These are phyloP conservation scores for Hyalella azteca DNA, from an alignment of 2,888 invertebrate species.

Conservation along the genomic window DNA sequence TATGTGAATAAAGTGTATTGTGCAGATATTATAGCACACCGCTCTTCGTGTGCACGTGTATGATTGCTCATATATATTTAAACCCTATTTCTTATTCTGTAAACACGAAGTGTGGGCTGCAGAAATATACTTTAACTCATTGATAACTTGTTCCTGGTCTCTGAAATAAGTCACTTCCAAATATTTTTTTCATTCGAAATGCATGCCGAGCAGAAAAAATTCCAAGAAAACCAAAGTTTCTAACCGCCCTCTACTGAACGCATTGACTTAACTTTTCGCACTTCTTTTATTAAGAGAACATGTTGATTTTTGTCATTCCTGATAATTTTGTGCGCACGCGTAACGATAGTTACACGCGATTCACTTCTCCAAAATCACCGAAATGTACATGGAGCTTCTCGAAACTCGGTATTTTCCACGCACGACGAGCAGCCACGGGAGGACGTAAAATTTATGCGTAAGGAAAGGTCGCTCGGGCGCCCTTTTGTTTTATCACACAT, in stretches of 20 bases:
- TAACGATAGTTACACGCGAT: no score
- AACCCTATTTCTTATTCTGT: no score
- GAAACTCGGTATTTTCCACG: not conserved
- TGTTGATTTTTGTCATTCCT: no score
- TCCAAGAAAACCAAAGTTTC: not conserved
- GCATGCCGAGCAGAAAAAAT: not conserved
- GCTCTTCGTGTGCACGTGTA: no score
- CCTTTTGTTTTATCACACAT: conserved; percentile 30
- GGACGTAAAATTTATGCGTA: not conserved
- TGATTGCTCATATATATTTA: no score
- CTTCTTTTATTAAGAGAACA: not conserved
- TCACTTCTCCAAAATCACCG: not conserved
- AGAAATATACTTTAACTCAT: no score
- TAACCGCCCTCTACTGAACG: not conserved
- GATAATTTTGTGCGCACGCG: no score
- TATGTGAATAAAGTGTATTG: no score
- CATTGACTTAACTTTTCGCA: not conserved
- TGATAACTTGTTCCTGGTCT: no score
- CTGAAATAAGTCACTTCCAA: no score
- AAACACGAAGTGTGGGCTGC: no score
- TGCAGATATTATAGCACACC: no score
- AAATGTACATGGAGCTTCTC: not conserved
- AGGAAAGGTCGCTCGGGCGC: not conserved
- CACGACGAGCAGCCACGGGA: not conserved
- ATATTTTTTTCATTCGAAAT: not conserved